These are phyloP conservation scores for Philantomba maxwellii DNA, from an alignment of 2,113 vertebrate genomes.

Conservation along the genomic window DNA sequence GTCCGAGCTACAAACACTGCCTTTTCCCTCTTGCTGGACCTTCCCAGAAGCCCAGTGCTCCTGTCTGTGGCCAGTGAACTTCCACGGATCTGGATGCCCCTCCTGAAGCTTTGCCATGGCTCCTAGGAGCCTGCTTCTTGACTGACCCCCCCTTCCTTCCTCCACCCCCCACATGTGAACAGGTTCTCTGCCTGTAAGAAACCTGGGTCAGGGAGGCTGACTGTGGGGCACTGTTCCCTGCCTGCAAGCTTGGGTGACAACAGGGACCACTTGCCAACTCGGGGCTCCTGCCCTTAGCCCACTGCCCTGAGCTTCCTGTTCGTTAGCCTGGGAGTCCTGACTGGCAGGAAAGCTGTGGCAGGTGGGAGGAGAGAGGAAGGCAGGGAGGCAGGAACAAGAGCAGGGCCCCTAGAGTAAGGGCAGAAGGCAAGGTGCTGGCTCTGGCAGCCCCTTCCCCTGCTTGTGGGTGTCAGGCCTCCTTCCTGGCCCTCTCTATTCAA, in stretches of 20 bases:
- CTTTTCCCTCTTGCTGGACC: background rate
- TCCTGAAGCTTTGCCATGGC: background rate
- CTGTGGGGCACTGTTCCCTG: background rate
- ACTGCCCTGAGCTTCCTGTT: background rate
- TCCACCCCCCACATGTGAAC: background rate
- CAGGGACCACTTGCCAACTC: background rate
- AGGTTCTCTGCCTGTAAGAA: background rate
- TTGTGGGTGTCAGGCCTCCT: background rate
- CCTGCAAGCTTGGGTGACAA: background rate
- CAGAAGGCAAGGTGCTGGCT: background rate
- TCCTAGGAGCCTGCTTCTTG: background rate
- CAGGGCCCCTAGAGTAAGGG: background rate
- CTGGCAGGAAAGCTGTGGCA: slow-evolving; percentile 51
- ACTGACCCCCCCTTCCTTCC: background rate
- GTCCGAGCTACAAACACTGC: background rate
- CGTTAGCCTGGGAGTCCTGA: slow-evolving; percentile 20
- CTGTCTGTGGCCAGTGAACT: background rate
- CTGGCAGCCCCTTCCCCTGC: background rate
- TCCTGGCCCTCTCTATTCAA: background rate
- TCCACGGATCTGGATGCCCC: background rate
- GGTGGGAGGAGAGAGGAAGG: slow-evolving; percentile 54
- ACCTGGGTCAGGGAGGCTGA: background rate
- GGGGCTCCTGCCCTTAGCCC: background rate
- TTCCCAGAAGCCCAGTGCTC: background rate
- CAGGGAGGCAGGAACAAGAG: slow-evolving; percentile 57